Conservation (phyloP, 2,113 vertebrate genomes). For the Lucifuga dentata region DNA sequence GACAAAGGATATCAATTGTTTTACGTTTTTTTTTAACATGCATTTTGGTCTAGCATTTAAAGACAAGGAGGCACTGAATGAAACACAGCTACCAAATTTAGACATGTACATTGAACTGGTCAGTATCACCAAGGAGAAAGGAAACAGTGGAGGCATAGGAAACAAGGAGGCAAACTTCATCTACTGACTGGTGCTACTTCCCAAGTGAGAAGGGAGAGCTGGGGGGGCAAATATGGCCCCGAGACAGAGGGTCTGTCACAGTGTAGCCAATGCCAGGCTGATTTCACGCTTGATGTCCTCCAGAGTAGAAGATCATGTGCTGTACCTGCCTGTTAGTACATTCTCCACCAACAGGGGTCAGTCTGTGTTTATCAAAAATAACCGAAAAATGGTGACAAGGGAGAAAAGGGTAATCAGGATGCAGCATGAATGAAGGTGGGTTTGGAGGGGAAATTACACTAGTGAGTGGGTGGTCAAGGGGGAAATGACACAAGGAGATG, state of each 20-base stretch:
- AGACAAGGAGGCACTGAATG: background rate
- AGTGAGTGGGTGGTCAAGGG: slow-evolving; percentile 55
- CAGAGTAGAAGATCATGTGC: slow-evolving; percentile 61
- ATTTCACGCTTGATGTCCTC: slow-evolving; percentile 80
- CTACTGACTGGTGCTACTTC: slow-evolving; percentile 65
- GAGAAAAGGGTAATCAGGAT: slow-evolving; percentile 59
- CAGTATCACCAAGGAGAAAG: slow-evolving; percentile 24
- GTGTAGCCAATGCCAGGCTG: slow-evolving; percentile 78
- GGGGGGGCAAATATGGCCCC: slow-evolving; percentile 69
- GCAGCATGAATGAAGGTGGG: slow-evolving; percentile 58
- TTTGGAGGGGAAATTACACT: slow-evolving; percentile 53
- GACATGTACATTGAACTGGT: slow-evolving; percentile 27
- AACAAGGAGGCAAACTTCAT: slow-evolving; percentile 44
- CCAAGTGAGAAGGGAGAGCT: slow-evolving; percentile 48
- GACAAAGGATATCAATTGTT: too few species aligned
- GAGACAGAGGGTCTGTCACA: slow-evolving; percentile 73
- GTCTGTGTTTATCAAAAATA: slow-evolving; percentile 66
- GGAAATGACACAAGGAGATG: slow-evolving; percentile 63
- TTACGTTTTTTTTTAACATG: background rate
- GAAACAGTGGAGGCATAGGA: slow-evolving; percentile 25
- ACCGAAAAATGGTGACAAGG: slow-evolving; percentile 26
- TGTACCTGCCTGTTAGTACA: slow-evolving; percentile 37
- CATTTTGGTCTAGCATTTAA: background rate
- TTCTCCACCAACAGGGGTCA: slow-evolving; percentile 80
- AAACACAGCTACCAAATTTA: slow-evolving; percentile 5